A percentile compares a stretch with the other conserved stretches of the same genome.
phyloP scores from a whole-genome alignment of 2,888 invertebrate genomes.

The Odontomyia ornata region DNA sequence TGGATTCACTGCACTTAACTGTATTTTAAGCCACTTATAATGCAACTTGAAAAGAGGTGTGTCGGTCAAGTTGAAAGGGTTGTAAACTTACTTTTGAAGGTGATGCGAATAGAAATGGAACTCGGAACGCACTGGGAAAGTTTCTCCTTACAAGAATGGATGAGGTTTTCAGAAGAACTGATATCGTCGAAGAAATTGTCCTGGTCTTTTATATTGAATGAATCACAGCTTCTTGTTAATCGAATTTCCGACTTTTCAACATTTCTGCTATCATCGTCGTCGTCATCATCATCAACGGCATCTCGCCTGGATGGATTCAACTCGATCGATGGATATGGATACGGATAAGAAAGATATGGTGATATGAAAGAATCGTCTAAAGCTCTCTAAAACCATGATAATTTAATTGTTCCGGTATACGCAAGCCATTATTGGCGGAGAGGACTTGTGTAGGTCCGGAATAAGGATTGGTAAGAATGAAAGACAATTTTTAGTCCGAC shows the following conservation, averaged over 20 bases:
- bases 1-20: slow-evolving; percentile 2
- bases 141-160: not conserved
- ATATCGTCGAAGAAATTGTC: slow-evolving; percentile 2
- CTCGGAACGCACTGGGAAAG: not conserved
- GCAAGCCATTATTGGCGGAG: too few species aligned
- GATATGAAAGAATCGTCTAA: not conserved
- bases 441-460: too few species aligned
- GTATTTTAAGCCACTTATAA: not conserved
- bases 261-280: not conserved
- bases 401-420: slow-evolving; percentile 29
- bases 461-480: not conserved
- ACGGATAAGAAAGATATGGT: not conserved
- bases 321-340: too few species aligned
- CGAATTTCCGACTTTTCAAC: slow-evolving; percentile 41
- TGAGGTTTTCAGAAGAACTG: slow-evolving; percentile 19
- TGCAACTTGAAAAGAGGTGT: slow-evolving; percentile 6
- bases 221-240: slow-evolving; percentile 37
- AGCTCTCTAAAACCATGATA: slow-evolving; percentile 4
- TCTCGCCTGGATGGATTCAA: too few species aligned
- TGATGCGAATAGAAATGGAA: not conserved
- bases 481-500: too few species aligned
- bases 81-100: slow-evolving; percentile 20
- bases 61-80: not conserved
- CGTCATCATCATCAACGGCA: not conserved
- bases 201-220: slow-evolving; percentile 41